Evolutionary conservation across 2,888 invertebrate species (phyloP).

Genomic region (Eulithis testata): DNA sequence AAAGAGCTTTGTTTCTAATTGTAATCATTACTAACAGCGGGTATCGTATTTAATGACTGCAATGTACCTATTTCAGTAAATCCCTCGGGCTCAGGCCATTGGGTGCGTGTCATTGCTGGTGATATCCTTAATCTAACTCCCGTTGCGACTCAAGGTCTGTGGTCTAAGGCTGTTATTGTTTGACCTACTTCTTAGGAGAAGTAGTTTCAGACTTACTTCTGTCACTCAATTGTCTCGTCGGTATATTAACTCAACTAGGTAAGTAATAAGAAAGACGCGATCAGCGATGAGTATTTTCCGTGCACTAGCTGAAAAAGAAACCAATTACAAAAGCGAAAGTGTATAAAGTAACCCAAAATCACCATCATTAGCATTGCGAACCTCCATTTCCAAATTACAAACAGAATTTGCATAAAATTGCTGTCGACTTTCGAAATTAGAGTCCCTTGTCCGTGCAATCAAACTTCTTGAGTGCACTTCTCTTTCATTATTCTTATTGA

Average conservation of each 20-base stretch:
- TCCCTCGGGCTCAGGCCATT: constrained; percentile 29
- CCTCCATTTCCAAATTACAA: constrained; percentile 34
- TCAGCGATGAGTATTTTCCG: constrained; percentile 22
- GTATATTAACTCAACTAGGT: constrained; percentile 25
- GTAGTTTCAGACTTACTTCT: constrained; percentile 44
- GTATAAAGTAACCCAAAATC: constrained; percentile 32
- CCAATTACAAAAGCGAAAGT: constrained; percentile 23
- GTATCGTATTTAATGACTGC: constrained; percentile 25
- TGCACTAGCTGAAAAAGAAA: constrained; percentile 13
- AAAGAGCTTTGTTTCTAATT: constrained; percentile 37
- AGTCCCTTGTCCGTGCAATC: constrained; percentile 34
- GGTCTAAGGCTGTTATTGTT: constrained; percentile 52
- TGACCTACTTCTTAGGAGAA: constrained; percentile 55
- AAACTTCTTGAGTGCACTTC: constrained; percentile 38
- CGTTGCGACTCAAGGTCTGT: constrained; percentile 40
- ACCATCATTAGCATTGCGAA: constrained; percentile 42
- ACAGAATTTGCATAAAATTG: constrained; percentile 40
- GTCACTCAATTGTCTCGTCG: constrained; percentile 38
- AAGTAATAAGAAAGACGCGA: constrained; percentile 19
- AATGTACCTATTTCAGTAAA: constrained; percentile 31
- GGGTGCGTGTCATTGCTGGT: constrained; percentile 41
- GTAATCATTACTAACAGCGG: constrained; percentile 37
- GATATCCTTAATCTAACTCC: constrained; percentile 45
- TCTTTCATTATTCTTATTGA: constrained; percentile 26
- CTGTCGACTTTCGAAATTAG: constrained; percentile 34